Conservation (phyloP, 2,113 vertebrate species). For the Apeltes quadracus region DNA sequence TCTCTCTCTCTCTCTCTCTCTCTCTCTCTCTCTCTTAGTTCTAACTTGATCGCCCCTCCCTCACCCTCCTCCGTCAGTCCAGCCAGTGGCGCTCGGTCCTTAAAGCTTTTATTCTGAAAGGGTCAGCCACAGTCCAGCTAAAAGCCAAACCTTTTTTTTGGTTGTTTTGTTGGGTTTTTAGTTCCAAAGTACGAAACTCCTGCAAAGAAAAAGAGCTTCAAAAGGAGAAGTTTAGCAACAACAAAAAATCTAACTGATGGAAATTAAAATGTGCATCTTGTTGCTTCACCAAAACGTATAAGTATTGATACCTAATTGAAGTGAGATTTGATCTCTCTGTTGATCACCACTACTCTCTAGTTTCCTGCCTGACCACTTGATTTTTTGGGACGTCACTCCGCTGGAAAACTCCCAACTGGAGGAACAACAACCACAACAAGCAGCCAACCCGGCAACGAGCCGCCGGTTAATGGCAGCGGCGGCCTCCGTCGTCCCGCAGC, state of each 20-base stretch:
- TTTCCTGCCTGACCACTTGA: constrained; percentile 58
- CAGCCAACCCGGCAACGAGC: constrained; percentile 48
- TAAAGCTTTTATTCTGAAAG: constrained; percentile 69
- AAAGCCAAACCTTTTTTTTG: constrained; percentile 24
- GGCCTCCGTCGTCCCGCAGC: constrained; percentile 60
- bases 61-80: constrained; percentile 51
- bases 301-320: not conserved
- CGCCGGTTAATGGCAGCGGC: constrained; percentile 35
- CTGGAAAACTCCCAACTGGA: constrained; percentile 45
- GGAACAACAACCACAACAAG: constrained; percentile 44
- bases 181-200: constrained; percentile 49
- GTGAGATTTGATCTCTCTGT: not conserved
- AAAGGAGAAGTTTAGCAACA: constrained; percentile 49
- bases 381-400: constrained; percentile 24
- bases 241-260: not conserved
- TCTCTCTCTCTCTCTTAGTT: constrained; percentile 1
- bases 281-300: not conserved
- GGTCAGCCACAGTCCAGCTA: constrained; percentile 62
- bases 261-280: not conserved
- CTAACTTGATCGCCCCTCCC: constrained; percentile 22
- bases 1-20: too few relatives aligned
- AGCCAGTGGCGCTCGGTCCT: constrained; percentile 52
- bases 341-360: not conserved
- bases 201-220: constrained; percentile 63
- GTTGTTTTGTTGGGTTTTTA: constrained; percentile 14